Conservation (phyloP, 2,797 vertebrate species). For the Esox lucius region DNA sequence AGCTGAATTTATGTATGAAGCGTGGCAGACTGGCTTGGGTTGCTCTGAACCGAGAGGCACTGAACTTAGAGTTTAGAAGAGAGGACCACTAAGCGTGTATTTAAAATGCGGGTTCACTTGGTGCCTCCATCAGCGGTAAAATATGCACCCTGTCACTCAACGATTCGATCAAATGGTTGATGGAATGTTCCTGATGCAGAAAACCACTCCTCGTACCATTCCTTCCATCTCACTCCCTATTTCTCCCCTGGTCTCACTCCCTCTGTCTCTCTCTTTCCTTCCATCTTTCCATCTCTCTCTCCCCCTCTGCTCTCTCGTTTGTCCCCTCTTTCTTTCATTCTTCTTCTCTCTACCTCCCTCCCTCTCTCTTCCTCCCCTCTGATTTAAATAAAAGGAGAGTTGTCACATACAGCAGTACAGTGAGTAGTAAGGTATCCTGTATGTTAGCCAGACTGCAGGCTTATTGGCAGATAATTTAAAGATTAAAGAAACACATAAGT, state of each 20-base stretch:
- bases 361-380: background rate
- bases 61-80: slow-evolving; percentile 41
- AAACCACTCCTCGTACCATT: slow-evolving; percentile 19
- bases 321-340: background rate
- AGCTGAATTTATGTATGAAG: slow-evolving; percentile 47
- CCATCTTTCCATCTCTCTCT: background rate
- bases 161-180: slow-evolving; percentile 38
- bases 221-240: background rate
- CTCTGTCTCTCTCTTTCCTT: background rate
- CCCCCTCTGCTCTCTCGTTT: background rate
- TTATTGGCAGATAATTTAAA: background rate
- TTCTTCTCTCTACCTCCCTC: background rate
- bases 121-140: slow-evolving; percentile 58
- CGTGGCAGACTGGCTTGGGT: slow-evolving; percentile 41
- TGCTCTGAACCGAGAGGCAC: slow-evolving; percentile 38
- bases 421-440: background rate
- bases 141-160: slow-evolving; percentile 56
- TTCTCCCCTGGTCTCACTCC: background rate
- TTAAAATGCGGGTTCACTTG: slow-evolving; percentile 66
- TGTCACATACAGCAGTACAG: background rate
- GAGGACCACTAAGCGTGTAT: slow-evolving; percentile 55
- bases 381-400: background rate
- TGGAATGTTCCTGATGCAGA: slow-evolving; percentile 43
- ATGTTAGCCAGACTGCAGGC: background rate
- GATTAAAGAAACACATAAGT: slow-evolving; percentile 23